phyloP scores from a whole-genome alignment of 2,113 vertebrate genomes.

The Cinclus mexicanus region DNA sequence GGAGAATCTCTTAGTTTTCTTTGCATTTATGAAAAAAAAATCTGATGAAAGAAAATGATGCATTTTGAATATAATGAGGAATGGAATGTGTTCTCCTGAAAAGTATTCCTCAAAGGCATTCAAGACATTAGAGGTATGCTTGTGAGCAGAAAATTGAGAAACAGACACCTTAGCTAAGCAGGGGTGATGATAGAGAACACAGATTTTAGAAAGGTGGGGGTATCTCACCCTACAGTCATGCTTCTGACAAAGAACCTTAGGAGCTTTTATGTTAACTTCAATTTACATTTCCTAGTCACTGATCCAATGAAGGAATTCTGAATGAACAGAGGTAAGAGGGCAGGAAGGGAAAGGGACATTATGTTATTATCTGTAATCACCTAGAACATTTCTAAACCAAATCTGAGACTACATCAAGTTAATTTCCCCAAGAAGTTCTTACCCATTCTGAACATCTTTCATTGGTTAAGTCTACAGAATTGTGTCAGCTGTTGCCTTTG shows the following conservation, averaged over 20 bases:
- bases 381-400: neutral
- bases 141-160: neutral
- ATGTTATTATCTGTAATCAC: neutral
- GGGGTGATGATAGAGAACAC: neutral
- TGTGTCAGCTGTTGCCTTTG: neutral
- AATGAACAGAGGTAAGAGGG: neutral
- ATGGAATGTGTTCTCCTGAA: neutral
- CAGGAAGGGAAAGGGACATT: neutral
- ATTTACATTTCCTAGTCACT: neutral
- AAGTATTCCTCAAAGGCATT: neutral
- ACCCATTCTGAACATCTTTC: neutral
- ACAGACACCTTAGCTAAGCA: neutral
- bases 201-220: neutral
- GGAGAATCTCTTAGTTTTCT: neutral
- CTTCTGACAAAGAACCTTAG: neutral
- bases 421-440: neutral
- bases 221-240: neutral
- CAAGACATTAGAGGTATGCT: neutral
- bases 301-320: neutral
- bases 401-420: neutral
- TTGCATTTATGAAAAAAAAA: neutral
- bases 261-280: neutral
- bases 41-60: neutral
- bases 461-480: neutral
- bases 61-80: neutral